Conservation (phyloP, 1,140 invertebrate genomes). For the Cephus cinctus region DNA sequence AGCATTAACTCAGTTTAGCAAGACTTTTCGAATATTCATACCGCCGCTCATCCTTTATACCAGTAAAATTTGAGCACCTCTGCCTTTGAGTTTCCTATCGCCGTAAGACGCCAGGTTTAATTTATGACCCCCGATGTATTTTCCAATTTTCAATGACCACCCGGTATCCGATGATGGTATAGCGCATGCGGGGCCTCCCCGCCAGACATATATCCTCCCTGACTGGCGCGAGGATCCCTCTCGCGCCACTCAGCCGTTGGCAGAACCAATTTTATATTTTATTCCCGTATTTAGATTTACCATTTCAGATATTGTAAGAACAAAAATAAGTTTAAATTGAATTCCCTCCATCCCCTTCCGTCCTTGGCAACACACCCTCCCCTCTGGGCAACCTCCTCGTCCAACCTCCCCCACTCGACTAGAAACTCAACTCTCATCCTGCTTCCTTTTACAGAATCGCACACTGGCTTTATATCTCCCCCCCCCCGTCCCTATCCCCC, state of each 20-base stretch:
- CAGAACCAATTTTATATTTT: constrained; percentile 47
- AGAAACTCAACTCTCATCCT: not conserved
- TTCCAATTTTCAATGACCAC: constrained; percentile 46
- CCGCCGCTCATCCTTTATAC: no score
- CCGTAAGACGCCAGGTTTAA: constrained; percentile 29
- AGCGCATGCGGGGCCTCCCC: not conserved
- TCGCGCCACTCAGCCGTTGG: not conserved
- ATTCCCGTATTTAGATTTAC: constrained; percentile 47
- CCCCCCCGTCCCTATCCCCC: constrained; percentile 2
- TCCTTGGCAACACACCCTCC: not conserved
- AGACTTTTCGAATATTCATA: no score
- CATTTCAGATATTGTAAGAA: constrained; percentile 44
- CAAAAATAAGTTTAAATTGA: constrained; percentile 52
- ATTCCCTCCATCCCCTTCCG: constrained; percentile 25
- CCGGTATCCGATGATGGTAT: no score
- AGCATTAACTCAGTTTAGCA: no score
- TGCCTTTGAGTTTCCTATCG: not conserved
- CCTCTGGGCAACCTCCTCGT: not conserved
- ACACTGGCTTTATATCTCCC: not conserved
- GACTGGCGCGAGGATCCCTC: not conserved
- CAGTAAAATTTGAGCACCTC: constrained; percentile 12
- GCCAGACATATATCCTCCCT: not conserved
- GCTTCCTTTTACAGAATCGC: constrained; percentile 1
- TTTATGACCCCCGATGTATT: constrained; percentile 37
- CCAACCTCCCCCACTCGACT: not conserved